Percentiles rank a stretch among this genome's conserved stretches.
Evolutionary conservation across 2,888 invertebrate genomes (phyloP).

Genomic region (Rhimphoctona megacephalus): DNA sequence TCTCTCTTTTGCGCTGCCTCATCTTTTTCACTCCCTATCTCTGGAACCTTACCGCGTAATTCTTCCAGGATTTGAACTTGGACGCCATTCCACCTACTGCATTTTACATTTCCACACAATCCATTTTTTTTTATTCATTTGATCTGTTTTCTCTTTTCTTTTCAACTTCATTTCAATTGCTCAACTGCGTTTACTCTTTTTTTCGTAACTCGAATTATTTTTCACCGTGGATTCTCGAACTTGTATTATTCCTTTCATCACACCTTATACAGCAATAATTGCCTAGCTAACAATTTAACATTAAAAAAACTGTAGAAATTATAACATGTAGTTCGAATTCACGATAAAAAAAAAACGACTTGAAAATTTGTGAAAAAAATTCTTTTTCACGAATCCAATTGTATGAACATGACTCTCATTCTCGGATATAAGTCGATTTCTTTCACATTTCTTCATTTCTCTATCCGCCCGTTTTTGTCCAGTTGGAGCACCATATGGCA

Average conservation of each 20-base stretch:
- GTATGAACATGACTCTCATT: conserved; percentile 3
- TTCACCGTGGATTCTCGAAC: neutral
- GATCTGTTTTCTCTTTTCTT: neutral
- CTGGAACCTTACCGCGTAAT: conserved; percentile 47
- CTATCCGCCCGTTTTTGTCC: conserved; percentile 39
- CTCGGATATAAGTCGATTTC: conserved; percentile 36
- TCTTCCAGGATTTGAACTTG: conserved; percentile 47
- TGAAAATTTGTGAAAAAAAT: conserved; percentile 19
- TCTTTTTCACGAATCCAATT: neutral
- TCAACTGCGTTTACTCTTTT: neutral
- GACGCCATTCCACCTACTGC: conserved; percentile 24
- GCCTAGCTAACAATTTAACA: neutral
- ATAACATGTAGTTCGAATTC: neutral
- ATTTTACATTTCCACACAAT: conserved; percentile 40
- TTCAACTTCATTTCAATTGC: neutral
- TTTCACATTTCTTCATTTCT: conserved; percentile 23
- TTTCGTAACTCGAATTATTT: neutral
- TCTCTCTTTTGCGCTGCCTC: conserved; percentile 2
- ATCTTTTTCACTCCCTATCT: conserved; percentile 20
- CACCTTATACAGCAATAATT: neutral
- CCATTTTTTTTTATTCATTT: neutral
- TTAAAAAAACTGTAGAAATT: neutral
- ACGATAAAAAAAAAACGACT: conserved; percentile 16
- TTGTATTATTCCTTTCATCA: neutral
- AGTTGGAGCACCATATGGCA: conserved; percentile 12